Conservation (phyloP, 2,888 invertebrate genomes). For the Cosmia trapezina region DNA sequence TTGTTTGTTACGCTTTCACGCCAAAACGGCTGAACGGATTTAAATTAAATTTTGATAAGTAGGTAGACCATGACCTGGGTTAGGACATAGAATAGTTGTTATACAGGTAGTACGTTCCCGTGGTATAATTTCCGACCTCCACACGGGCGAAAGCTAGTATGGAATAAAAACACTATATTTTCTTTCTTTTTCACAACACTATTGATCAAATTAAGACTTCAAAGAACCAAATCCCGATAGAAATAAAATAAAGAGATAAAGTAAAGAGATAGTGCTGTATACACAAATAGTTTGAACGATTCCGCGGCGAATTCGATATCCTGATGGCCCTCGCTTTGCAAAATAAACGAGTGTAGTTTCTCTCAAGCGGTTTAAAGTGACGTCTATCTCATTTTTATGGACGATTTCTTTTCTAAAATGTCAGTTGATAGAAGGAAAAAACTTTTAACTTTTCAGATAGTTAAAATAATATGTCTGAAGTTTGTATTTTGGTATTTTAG, state of each 20-base stretch:
- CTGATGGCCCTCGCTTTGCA: conserved; percentile 44
- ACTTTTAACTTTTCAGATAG: neutral
- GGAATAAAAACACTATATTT: neutral
- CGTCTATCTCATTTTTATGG: conserved; percentile 1
- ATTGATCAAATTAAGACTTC: neutral
- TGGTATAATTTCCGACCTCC: too few relatives aligned
- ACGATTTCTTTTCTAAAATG: neutral
- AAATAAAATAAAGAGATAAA: conserved; percentile 11
- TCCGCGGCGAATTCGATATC: conserved; percentile 40
- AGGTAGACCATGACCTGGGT: too few relatives aligned
- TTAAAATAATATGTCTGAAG: neutral
- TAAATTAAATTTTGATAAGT: too few relatives aligned
- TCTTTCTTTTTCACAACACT: neutral
- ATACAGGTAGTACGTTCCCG: too few relatives aligned
- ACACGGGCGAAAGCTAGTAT: neutral
- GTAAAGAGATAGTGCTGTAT: conserved; percentile 16
- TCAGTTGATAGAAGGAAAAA: neutral
- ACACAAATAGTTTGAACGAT: conserved; percentile 37
- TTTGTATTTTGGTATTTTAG: neutral
- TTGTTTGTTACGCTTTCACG: too few relatives aligned
- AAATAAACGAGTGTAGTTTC: conserved; percentile 39
- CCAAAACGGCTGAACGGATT: too few relatives aligned
- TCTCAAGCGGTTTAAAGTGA: conserved; percentile 24
- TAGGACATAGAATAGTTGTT: too few relatives aligned
- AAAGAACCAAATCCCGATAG: conserved; percentile 9